Conservation (phyloP, 2,888 invertebrate genomes). For the Cordilura impudica region DNA sequence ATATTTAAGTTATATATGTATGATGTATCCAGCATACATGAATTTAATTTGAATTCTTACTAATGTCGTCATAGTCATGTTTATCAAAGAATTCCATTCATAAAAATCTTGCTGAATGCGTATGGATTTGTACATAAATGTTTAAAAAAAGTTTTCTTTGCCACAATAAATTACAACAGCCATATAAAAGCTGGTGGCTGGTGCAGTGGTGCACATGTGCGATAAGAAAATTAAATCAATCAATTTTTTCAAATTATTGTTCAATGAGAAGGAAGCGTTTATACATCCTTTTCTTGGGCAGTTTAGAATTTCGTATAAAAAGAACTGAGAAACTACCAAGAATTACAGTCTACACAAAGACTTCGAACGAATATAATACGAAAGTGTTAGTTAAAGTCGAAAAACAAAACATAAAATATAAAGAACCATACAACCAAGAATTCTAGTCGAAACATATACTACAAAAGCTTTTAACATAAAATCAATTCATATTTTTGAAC, state of each 20-base stretch:
- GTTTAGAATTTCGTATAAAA: slow-evolving; percentile 61
- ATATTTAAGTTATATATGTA: no score
- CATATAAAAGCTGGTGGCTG: slow-evolving; percentile 5
- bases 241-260: slow-evolving; percentile 60
- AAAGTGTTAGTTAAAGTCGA: neutral
- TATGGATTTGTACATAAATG: no score
- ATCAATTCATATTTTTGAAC: neutral
- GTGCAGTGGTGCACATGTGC: slow-evolving; percentile 65
- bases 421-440: slow-evolving; percentile 11
- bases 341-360: slow-evolving; percentile 59
- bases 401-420: neutral
- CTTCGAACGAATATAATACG: slow-evolving; percentile 41
- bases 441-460: neutral
- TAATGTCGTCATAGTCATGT: slow-evolving; percentile 39
- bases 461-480: neutral
- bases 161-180: neutral
- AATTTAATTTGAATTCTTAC: neutral
- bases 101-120: neutral
- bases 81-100: slow-evolving; percentile 39
- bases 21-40: no score
- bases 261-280: slow-evolving; percentile 58
- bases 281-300: neutral
- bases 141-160: neutral
- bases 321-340: slow-evolving; percentile 12
- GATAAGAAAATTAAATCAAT: slow-evolving; percentile 67